Conservation (phyloP, 2,888 invertebrate species). For the Hyppa rectilinea region DNA sequence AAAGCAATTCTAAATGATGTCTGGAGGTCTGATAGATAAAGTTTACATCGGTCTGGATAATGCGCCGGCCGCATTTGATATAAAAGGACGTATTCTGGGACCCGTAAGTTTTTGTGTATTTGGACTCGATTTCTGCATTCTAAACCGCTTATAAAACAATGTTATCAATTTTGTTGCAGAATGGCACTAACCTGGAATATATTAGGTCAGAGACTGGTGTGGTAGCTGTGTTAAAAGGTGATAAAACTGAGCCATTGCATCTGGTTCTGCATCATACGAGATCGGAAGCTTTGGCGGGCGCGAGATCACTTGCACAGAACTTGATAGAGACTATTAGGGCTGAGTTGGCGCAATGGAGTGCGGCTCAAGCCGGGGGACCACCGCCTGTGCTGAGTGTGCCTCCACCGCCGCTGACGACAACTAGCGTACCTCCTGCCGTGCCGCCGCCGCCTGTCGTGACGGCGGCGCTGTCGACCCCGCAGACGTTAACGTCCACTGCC, state of each 20-base stretch:
- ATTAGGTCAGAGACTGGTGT: conserved; percentile 95
- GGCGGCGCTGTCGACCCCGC: conserved; percentile 79
- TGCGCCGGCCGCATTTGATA: conserved; percentile 94
- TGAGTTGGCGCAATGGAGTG: conserved; percentile 89
- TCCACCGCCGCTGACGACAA: conserved; percentile 82
- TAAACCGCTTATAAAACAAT: conserved; percentile 21
- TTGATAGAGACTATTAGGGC: conserved; percentile 94
- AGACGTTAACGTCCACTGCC: conserved; percentile 79
- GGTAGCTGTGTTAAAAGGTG: conserved; percentile 93
- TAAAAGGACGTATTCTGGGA: conserved; percentile 94
- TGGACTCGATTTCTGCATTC: conserved; percentile 35
- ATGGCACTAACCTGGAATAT: conserved; percentile 94
- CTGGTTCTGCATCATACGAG: conserved; percentile 94
- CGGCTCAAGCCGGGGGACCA: conserved; percentile 85
- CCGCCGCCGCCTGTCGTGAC: conserved; percentile 81
- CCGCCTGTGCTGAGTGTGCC: conserved; percentile 85
- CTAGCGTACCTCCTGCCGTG: conserved; percentile 79
- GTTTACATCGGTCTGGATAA: conserved; percentile 94
- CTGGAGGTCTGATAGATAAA: conserved; percentile 92
- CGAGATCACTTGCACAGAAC: conserved; percentile 94
- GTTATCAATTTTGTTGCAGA: conserved; percentile 78
- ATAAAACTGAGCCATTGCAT: conserved; percentile 93
- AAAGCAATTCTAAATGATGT: conserved; percentile 78
- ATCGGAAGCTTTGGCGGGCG: conserved; percentile 92
- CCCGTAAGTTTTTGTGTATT: conserved; percentile 79